Percentiles rank a stretch among this genome's conserved stretches.
phyloP scores from a whole-genome alignment of 2,797 vertebrate genomes.

The Coluber constrictor region DNA sequence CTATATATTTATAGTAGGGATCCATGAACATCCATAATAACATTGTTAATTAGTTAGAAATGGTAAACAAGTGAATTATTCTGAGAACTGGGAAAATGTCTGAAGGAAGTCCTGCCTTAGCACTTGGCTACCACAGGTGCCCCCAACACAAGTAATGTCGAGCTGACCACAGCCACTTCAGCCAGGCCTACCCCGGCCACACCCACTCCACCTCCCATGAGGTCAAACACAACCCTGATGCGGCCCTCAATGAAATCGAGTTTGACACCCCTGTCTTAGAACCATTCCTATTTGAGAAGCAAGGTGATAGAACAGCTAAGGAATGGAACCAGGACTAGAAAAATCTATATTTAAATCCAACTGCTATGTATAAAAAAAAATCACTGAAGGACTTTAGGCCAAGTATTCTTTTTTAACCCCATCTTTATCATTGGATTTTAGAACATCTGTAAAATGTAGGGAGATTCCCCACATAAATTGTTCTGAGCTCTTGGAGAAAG shows the following conservation, averaged over 20 bases:
- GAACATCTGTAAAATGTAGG: background rate
- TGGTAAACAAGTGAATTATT: slow-evolving; percentile 49
- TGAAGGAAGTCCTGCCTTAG: too few species aligned
- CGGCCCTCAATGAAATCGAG: too few species aligned
- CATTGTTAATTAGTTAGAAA: slow-evolving; percentile 51
- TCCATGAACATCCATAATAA: background rate
- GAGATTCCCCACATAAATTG: background rate
- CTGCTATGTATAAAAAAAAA: background rate
- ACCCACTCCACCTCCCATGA: too few species aligned
- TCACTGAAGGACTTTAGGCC: background rate
- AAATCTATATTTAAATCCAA: background rate
- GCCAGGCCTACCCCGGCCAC: too few species aligned
- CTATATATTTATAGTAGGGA: slow-evolving; percentile 19
- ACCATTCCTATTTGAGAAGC: background rate
- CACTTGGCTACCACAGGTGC: too few species aligned
- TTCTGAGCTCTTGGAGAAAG: background rate
- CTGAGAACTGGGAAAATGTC: background rate
- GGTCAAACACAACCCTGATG: too few species aligned
- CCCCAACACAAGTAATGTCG: too few species aligned
- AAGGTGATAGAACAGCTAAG: background rate
- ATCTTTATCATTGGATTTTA: background rate
- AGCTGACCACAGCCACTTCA: too few species aligned
- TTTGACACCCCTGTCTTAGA: too few species aligned
- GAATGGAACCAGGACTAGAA: background rate
- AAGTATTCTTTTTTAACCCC: background rate